These are phyloP conservation scores for Noctilio leporinus DNA, from an alignment of 2,113 vertebrate species.

Conservation along the genomic window DNA sequence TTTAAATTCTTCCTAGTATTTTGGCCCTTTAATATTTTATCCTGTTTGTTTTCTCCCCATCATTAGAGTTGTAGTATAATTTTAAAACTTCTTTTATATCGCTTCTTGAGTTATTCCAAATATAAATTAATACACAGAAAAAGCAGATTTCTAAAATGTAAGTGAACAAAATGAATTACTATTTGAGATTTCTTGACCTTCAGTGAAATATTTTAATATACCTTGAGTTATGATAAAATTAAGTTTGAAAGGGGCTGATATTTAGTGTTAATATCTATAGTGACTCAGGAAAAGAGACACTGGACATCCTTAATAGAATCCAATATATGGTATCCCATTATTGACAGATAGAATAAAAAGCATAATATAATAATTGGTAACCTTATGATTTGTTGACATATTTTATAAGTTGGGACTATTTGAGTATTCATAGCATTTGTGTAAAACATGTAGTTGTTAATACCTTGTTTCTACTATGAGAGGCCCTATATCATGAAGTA, in stretches of 20 bases:
- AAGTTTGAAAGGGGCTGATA: not conserved
- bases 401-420: not conserved
- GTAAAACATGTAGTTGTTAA: not conserved
- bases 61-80: not conserved
- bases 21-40: not conserved
- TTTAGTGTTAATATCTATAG: not conserved
- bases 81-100: constrained; percentile 5
- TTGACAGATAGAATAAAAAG: not conserved
- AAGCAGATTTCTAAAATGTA: not conserved
- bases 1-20: not conserved
- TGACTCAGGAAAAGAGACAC: not conserved
- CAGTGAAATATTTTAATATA: not conserved
- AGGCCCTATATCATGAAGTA: not conserved
- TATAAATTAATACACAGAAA: not conserved
- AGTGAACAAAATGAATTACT: not conserved
- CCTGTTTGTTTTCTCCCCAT: not conserved
- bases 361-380: not conserved
- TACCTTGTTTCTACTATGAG: not conserved
- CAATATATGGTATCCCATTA: not conserved
- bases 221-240: not conserved
- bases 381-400: not conserved
- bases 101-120: not conserved
- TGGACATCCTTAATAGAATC: not conserved
- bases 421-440: not conserved
- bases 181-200: not conserved